A percentile compares a stretch with the other conserved stretches of the same genome.
These are phyloP conservation scores for Salvator merianae DNA, from an alignment of 2,113 vertebrate genomes.

Conservation along the genomic window DNA sequence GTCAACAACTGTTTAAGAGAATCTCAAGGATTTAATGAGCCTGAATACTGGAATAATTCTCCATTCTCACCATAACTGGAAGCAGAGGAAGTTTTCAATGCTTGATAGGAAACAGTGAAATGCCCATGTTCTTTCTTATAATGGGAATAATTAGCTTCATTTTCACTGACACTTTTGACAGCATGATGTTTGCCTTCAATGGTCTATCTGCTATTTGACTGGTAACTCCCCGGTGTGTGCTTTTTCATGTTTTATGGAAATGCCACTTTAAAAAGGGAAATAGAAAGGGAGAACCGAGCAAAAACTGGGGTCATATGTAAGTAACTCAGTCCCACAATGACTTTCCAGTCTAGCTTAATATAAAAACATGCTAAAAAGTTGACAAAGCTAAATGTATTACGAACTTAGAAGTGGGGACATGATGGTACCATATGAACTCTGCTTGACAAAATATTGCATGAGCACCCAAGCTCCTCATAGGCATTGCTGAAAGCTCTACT, in stretches of 20 bases:
- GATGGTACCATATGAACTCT: too few relatives aligned
- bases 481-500: background rate
- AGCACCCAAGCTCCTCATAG: background rate
- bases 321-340: background rate
- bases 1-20: background rate
- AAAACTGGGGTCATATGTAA: constrained; percentile 13
- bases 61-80: background rate
- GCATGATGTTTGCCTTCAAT: background rate
- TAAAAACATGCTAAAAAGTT: background rate
- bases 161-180: constrained; percentile 10
- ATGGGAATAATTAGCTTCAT: constrained; percentile 17
- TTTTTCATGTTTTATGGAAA: constrained; percentile 23
- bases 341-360: background rate
- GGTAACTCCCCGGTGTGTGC: constrained; percentile 8
- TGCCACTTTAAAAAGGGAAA: background rate
- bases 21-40: background rate
- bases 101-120: constrained; percentile 2
- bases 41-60: background rate
- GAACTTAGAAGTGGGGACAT: background rate
- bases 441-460: too few relatives aligned
- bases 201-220: background rate
- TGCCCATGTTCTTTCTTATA: background rate
- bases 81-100: background rate
- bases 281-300: background rate
- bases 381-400: background rate